Evolutionary conservation across 2,797 vertebrate species (phyloP).

Genomic region (Spinus olivaceus): DNA sequence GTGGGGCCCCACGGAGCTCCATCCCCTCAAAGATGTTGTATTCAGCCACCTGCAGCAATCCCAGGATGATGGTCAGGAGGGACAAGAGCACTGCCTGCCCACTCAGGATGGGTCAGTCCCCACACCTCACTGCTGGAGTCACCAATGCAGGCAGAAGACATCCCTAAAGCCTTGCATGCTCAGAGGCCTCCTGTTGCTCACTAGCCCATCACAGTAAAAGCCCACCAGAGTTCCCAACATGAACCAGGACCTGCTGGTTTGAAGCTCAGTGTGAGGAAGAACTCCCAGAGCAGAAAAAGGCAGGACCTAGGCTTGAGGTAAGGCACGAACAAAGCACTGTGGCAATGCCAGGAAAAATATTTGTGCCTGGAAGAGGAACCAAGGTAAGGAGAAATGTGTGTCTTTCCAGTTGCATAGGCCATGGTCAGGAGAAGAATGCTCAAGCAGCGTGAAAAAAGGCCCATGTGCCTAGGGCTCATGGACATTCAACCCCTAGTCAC

Average conservation of each 20-base stretch:
- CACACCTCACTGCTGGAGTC: background rate
- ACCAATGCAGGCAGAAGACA: background rate
- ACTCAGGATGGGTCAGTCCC: background rate
- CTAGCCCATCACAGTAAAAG: background rate
- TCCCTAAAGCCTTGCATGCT: background rate
- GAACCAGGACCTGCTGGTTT: background rate
- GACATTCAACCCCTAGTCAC: background rate
- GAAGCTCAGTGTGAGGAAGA: background rate
- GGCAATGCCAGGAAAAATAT: background rate
- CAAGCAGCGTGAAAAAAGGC: background rate
- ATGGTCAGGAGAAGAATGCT: background rate
- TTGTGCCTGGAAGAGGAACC: background rate
- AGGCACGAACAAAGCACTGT: background rate
- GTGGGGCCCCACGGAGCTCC: constrained; percentile 90
- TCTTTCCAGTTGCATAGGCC: background rate
- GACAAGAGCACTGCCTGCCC: background rate
- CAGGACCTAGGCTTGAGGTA: background rate
- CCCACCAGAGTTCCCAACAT: background rate
- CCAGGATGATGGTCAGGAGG: background rate
- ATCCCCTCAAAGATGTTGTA: constrained; percentile 97
- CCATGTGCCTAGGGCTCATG: background rate
- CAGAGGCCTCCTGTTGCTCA: background rate
- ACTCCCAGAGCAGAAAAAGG: background rate
- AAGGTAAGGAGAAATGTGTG: background rate
- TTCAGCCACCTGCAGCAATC: constrained; percentile 83